Base-by-base conservation (phyloP, 2,888 invertebrate species). In the Drosophila meridiana region DNA sequence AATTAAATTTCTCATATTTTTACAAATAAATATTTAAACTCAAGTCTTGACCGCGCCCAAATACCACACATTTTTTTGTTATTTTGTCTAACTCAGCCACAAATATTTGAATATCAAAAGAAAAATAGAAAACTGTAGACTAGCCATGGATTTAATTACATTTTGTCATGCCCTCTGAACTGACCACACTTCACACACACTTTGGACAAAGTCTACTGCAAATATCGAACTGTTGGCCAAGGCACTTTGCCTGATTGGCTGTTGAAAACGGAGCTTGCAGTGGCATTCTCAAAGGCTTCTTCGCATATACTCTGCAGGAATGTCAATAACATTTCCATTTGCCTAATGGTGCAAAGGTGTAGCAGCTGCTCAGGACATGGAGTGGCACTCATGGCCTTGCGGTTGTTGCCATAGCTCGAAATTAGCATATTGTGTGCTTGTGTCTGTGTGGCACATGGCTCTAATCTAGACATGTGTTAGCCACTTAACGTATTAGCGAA, bases 171-270 rank as follows among this genome's bases (percentile, higher is more conserved):
- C 57, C 67, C 34, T 11, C n/a, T 38, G 11, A 40, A 11, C 34
- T 60, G 63, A 57, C 32, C 71, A 62, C 50, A 63, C 70, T 74
- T 89, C 69, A 53, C 78, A 73, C 69, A 53, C 78, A 73, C 78
- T 69, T 45, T 50, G 53, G 3, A 28, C 38, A 58, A 64, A 70
- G 58, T 75, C 50, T 45, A 58, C 58, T 59, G 38, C 40, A 60
- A 45, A 43, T 62, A 70, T 72, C 56, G 63, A 30, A 73, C 59
- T 71, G 70, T 26, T n/a, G 5, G 11, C 65, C 73, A 67, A 53
- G 73, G 60, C 86, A 89, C 87, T 90, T 64, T 79, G 62, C 68
- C 59, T 90, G 86, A 89, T 87, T 87, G 87, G 68, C n/a, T 57
- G 57, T 30, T 40, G 47, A 34, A 14, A 55, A n/a, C 28, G 42